These are phyloP conservation scores for Percopsis omiscomaycus DNA, from an alignment of 2,797 vertebrate genomes.

Conservation along the genomic window DNA sequence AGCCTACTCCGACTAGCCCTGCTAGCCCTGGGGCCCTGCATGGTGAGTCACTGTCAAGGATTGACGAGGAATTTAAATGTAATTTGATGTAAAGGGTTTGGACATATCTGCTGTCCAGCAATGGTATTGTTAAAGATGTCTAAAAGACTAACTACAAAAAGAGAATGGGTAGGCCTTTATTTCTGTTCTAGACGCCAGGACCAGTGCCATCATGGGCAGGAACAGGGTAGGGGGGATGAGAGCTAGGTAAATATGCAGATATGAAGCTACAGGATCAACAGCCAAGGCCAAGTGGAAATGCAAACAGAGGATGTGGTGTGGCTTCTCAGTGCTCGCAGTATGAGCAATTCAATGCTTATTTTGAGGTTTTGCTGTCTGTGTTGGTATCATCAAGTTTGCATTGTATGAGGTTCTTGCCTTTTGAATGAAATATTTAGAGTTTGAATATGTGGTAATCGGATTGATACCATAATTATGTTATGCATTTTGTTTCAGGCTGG, in stretches of 20 bases:
- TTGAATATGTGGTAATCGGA: no score
- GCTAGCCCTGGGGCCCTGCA: constrained; percentile 83
- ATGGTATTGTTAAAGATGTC: no score
- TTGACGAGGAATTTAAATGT: background rate
- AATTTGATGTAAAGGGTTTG: background rate
- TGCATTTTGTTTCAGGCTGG: constrained; percentile 72
- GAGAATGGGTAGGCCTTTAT: no score
- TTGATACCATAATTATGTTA: no score
- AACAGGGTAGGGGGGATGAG: constrained; percentile 22
- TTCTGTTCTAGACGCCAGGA: background rate
- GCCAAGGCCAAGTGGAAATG: constrained; percentile 29
- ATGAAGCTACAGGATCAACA: constrained; percentile 20
- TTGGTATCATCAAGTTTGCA: background rate
- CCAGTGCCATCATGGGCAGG: constrained; percentile 8
- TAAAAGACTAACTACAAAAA: no score
- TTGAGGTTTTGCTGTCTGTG: background rate
- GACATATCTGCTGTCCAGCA: background rate
- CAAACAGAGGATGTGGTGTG: constrained; percentile 18
- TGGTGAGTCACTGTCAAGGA: constrained; percentile 76
- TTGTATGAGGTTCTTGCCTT: background rate
- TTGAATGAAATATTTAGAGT: background rate
- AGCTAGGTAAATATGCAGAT: constrained; percentile 20
- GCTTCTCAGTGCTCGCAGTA: background rate
- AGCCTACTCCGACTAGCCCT: constrained; percentile 88
- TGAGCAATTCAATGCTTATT: background rate